Base-by-base conservation (phyloP, 2,113 vertebrate species). In the Redunca redunca region DNA sequence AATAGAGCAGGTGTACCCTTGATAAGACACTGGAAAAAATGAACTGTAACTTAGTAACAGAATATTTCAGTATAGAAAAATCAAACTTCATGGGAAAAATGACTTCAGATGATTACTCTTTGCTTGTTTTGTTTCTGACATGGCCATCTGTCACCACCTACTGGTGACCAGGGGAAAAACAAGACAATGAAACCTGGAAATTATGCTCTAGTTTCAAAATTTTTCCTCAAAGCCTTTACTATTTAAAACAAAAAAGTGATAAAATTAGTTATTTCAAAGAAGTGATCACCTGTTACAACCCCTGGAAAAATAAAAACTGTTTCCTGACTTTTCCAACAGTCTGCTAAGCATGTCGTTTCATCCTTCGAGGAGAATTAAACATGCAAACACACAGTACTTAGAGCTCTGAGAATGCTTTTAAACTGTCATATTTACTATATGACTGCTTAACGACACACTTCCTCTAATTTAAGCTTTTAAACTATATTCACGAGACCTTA, bases 81-180 rank as follows among this genome's bases (percentile, higher is more conserved):
- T 55, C 60, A 80, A 97, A 92, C 40, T 90, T 94, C 48, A 25
- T 12, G 14, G 9, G 28, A 64, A 97, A 88, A 78, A 25, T 14
- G 58, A 30, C 6, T 94, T 46, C 52, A n/a, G n/a, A n/a, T 17
- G 26, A 62, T 52, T 93, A 57, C 53, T 60, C 11, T 57, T 17
- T 52, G 50, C n/a, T 43, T 17, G 5, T 40, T 94, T 96, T 81
- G 74, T 87, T 90, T 96, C 60, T 94, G 58, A 67, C 16, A 14
- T 2, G 74, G 71, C 46, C 33, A 57, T 36, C 33, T 87, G 52
- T 43, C 91, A 17, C 98, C 97, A 98, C 53, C 97, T 97, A 89
- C 46, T 87, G 97, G 96, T 58, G 33, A 77, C 10, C 9, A 89
- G 30, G 46, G 26, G 53, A 82, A 98, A 91, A 90, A 84, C 97